Conservation (phyloP, 2,797 vertebrate species). For the Gymnocypris eckloni region DNA sequence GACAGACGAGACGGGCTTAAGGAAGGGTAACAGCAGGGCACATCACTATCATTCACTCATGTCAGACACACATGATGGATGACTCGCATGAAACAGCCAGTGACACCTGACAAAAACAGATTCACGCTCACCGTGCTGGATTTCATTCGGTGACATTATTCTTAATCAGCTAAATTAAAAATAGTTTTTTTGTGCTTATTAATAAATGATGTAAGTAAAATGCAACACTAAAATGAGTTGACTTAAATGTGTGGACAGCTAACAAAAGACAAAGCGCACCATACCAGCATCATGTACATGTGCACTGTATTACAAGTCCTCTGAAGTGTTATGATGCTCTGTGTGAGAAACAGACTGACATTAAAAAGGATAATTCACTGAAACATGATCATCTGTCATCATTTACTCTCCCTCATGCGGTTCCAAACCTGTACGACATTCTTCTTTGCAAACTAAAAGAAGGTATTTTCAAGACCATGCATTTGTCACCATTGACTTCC, state of each 20-base stretch:
- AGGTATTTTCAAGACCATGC: neutral
- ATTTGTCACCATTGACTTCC: neutral
- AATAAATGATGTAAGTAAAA: neutral
- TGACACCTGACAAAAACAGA: conserved; percentile 27
- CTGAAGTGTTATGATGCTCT: neutral
- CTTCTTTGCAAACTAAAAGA: neutral
- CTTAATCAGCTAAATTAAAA: neutral
- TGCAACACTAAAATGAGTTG: neutral
- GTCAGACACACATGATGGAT: conserved; percentile 52
- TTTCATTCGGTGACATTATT: neutral
- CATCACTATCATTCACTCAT: conserved; percentile 18
- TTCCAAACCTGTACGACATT: neutral
- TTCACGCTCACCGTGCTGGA: neutral
- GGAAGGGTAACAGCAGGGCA: neutral
- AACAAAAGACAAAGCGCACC: no score
- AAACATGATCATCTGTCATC: neutral
- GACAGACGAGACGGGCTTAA: neutral
- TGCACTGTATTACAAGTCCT: no score
- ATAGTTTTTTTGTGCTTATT: neutral
- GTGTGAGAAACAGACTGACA: neutral
- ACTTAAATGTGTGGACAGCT: neutral
- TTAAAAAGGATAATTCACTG: neutral
- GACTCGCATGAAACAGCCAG: conserved; percentile 65
- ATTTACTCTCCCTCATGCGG: neutral
- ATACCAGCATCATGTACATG: neutral